Evolutionary conservation across 2,113 vertebrate species (phyloP), one percentile per base, ranked within the genome.

Genomic region (Prietella phreatophila): DNA sequence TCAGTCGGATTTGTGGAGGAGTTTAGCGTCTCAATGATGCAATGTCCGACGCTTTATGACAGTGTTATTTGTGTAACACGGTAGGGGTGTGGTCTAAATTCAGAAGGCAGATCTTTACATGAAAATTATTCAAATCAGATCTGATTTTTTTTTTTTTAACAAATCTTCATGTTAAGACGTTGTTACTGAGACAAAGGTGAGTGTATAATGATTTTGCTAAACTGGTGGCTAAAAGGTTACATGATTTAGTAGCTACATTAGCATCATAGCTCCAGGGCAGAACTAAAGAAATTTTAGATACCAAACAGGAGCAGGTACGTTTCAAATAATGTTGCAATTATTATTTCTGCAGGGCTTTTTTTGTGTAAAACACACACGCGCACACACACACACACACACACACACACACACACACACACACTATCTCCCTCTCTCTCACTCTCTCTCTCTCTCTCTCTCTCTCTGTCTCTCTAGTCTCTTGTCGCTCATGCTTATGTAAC

Each of bases 341-440:
- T 76, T 76, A 36, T 39, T 71, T 19, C 69, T 71, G 67, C 6
- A 19, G 30, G 27, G 13, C 0, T 67, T 30, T 30, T 50, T 10
- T 50, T 50, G 47, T 50, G 47, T 50, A 10, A 9, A 47, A 27
- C 47, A 80, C n/a, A 80, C 78, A 60, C 33, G 25, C 79, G 58
- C 53, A 58, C 78, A 80, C 39, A 39, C 73, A 60, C 47, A 33
- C 22, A 61, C 50, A n/a, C 76, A 80, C 78, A 80, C 78, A 60
- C 33, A 25, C 79, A 81, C 53, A 58, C 78, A 80, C 39, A 39
- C 73, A 60, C 50, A 33, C 53, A 61, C 50, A 55, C 47, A 79
- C 79, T 36, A 55, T 36, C n/a, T n/a, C n/a, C n/a, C n/a, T n/a
- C 53, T 17, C 27, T 11, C n/a, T 20, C 30, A 10, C n/a, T 19